A percentile compares a stretch with the other conserved stretches of the same genome.
These are phyloP conservation scores for Drosophila lutescens DNA, from an alignment of 2,888 invertebrate genomes.

Conservation along the genomic window DNA sequence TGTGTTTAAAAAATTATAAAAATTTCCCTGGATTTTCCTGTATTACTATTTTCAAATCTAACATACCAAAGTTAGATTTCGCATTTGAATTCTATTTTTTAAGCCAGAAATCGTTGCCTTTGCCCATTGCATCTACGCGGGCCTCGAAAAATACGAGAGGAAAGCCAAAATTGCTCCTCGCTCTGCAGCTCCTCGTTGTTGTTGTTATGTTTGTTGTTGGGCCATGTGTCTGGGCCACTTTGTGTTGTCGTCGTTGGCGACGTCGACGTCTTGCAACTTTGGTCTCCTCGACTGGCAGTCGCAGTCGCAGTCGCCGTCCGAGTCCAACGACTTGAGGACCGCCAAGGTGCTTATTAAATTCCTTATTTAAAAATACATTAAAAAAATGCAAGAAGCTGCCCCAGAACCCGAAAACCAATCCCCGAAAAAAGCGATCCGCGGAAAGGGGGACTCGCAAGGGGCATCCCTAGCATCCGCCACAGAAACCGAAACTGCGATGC, in stretches of 20 bases:
- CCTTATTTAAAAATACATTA: constrained; percentile 81
- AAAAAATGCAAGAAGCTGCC: constrained; percentile 79
- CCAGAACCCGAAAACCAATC: constrained; percentile 54
- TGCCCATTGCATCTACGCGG: constrained; percentile 52
- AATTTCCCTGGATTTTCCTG: not conserved
- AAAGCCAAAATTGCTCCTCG: constrained; percentile 69
- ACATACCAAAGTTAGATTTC: not conserved
- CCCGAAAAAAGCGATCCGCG: constrained; percentile 41
- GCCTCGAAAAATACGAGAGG: constrained; percentile 11
- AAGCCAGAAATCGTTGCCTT: not conserved
- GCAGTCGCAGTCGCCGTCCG: constrained; percentile 53
- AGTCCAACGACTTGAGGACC: constrained; percentile 66
- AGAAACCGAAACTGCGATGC: constrained; percentile 22
- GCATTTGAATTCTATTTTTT: not conserved
- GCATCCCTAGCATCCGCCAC: constrained; percentile 59
- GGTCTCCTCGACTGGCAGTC: constrained; percentile 28
- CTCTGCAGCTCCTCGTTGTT: constrained; percentile 59
- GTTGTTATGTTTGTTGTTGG: constrained; percentile 39
- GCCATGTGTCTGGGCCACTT: constrained; percentile 78
- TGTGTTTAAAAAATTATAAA: too few species aligned
- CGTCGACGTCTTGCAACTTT: constrained; percentile 43
- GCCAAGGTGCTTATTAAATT: constrained; percentile 80
- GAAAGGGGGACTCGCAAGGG: constrained; percentile 4
- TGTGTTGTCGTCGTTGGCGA: constrained; percentile 71
- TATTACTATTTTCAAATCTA: not conserved